Percentiles rank a stretch among this genome's conserved stretches.
phyloP scores from a whole-genome alignment of 2,797 vertebrate genomes.

The Tapirus indicus region DNA sequence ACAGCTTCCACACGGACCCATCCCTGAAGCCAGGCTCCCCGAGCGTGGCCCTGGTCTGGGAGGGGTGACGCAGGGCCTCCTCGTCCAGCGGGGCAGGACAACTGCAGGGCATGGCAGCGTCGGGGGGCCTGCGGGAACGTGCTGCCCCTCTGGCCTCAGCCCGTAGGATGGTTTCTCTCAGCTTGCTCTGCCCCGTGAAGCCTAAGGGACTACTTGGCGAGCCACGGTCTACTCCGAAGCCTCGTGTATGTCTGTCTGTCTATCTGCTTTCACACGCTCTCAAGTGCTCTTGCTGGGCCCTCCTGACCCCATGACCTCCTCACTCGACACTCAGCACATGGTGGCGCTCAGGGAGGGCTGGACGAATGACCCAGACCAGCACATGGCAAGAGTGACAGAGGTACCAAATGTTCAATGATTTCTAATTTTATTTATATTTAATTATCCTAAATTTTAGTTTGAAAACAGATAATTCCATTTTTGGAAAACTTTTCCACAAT shows the following conservation, averaged over 20 bases:
- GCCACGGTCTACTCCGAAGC: background rate
- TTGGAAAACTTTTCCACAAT: too few species aligned
- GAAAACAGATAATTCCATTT: too few species aligned
- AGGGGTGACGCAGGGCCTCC: too few species aligned
- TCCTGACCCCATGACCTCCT: background rate
- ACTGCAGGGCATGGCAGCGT: background rate
- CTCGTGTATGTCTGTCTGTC: too few species aligned
- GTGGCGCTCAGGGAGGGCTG: too few species aligned
- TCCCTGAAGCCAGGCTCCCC: too few species aligned
- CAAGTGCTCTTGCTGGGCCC: background rate
- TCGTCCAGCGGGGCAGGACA: background rate
- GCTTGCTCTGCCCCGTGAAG: background rate
- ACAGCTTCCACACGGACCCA: background rate
- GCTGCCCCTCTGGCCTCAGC: background rate
- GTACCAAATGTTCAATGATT: background rate
- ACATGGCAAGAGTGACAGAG: background rate
- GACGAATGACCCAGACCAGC: background rate
- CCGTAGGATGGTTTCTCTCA: rapidly evolving
- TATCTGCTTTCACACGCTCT: background rate
- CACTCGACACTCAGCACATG: background rate
- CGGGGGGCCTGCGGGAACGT: background rate
- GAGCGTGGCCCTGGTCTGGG: background rate
- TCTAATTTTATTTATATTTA: background rate
- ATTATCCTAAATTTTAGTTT: too few species aligned
- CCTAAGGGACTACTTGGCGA: background rate